Percentiles rank a stretch among this genome's conserved stretches.
These are phyloP conservation scores for Corapipo altera DNA, from an alignment of 2,113 vertebrate species.

Conservation along the genomic window DNA sequence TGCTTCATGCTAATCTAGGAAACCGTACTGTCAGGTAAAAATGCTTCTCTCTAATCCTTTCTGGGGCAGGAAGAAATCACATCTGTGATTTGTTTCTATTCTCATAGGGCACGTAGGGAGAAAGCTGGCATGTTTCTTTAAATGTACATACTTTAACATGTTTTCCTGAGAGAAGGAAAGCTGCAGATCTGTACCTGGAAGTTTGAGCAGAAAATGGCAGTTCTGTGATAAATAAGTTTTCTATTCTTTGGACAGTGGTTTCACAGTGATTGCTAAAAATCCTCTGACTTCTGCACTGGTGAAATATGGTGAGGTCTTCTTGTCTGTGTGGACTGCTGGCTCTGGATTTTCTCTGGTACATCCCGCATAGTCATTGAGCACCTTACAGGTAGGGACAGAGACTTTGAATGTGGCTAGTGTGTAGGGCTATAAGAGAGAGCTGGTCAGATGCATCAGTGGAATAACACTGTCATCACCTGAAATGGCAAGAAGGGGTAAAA, in stretches of 20 bases:
- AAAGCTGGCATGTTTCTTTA: neutral
- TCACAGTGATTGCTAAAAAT: neutral
- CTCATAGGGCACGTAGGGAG: neutral
- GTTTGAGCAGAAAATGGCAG: neutral
- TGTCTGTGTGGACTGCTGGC: neutral
- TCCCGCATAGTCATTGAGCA: neutral
- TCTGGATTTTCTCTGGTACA: neutral
- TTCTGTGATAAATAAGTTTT: neutral
- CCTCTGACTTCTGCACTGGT: neutral
- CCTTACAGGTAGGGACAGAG: neutral
- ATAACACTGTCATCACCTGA: neutral
- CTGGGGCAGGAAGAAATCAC: neutral
- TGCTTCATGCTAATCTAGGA: rapidly evolving
- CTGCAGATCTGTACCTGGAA: neutral
- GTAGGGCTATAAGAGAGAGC: neutral
- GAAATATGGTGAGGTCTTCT: neutral
- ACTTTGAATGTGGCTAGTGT: neutral
- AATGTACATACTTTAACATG: neutral
- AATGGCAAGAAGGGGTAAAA: neutral
- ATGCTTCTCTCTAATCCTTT: neutral
- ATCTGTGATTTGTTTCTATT: neutral
- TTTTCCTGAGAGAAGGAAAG: neutral
- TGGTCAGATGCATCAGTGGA: neutral
- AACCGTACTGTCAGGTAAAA: neutral
- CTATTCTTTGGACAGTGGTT: neutral